These are phyloP conservation scores for Timema cristinae DNA, from an alignment of 2,888 invertebrate species.

Conservation along the genomic window DNA sequence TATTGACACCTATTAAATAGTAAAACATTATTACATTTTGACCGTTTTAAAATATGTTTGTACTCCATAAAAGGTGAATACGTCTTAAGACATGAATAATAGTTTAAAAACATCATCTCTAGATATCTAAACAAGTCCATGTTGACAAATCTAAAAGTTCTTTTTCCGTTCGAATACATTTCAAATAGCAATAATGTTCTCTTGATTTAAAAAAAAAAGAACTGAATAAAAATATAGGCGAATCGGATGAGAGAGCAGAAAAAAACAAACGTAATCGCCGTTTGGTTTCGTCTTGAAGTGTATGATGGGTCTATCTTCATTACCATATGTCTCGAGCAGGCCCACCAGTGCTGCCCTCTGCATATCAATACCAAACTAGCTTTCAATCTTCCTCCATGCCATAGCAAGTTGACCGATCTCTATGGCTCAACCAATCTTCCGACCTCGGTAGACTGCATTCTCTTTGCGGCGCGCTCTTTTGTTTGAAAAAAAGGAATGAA, in stretches of 20 bases:
- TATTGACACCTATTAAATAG: too few species aligned
- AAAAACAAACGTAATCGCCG: not conserved
- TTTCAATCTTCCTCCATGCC: not conserved
- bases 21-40: too few species aligned
- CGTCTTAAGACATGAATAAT: too few species aligned
- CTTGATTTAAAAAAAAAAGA: too few species aligned
- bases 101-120: too few species aligned
- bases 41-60: too few species aligned
- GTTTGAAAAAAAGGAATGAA: slow-evolving; percentile 10
- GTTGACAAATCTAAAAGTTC: too few species aligned
- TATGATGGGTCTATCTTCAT: slow-evolving; percentile 12
- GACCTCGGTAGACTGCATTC: not conserved
- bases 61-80: too few species aligned
- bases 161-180: too few species aligned
- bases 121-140: too few species aligned
- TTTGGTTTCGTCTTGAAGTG: slow-evolving; percentile 22
- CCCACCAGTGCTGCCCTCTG: slow-evolving; percentile 1
- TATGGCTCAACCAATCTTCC: slow-evolving; percentile 3
- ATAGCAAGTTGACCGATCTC: slow-evolving; percentile 16
- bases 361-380: slow-evolving; percentile 11
- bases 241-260: not conserved
- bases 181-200: too few species aligned
- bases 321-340: slow-evolving; percentile 26
- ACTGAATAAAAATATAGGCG: too few species aligned
- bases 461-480: slow-evolving; percentile 9